Conservation (phyloP, 2,888 invertebrate species). For the Pammene fasciana region DNA sequence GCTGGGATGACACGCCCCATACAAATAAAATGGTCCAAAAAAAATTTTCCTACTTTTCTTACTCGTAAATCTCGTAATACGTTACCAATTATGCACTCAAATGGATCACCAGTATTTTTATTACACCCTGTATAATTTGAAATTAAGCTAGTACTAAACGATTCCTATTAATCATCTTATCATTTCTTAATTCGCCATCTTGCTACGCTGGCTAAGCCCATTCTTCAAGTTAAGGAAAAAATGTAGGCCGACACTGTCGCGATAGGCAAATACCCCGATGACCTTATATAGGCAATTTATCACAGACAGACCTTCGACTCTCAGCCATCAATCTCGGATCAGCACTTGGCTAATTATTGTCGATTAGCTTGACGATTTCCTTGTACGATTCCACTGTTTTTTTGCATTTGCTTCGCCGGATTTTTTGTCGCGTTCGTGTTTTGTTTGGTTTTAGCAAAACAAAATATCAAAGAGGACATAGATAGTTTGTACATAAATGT, state of each 20-base stretch:
- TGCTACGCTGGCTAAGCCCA: not conserved
- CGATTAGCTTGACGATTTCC: conserved; percentile 35
- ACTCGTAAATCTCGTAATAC: too few species aligned
- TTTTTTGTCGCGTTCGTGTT: conserved; percentile 5
- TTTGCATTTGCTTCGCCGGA: conserved; percentile 15
- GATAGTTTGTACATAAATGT: not conserved
- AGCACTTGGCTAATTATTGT: conserved; percentile 43
- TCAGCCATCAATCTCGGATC: conserved; percentile 77
- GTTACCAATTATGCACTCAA: too few species aligned
- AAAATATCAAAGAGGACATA: not conserved
- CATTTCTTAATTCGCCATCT: not conserved
- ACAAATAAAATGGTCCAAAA: too few species aligned
- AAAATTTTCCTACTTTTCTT: too few species aligned
- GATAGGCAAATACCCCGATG: conserved; percentile 81
- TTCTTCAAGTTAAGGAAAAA: conserved; percentile 56
- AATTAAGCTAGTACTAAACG: too few species aligned
- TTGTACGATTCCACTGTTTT: conserved; percentile 38
- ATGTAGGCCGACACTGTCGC: conserved; percentile 59
- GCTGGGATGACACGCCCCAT: too few species aligned
- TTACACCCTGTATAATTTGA: too few species aligned
- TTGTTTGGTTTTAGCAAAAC: conserved; percentile 3
- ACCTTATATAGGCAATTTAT: conserved; percentile 81
- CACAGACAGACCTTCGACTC: conserved; percentile 80
- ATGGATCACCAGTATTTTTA: too few species aligned
- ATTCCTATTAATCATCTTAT: not conserved